Evolutionary conservation across 2,797 vertebrate species (phyloP).

Genomic region (Pipistrellus pygmaeus): DNA sequence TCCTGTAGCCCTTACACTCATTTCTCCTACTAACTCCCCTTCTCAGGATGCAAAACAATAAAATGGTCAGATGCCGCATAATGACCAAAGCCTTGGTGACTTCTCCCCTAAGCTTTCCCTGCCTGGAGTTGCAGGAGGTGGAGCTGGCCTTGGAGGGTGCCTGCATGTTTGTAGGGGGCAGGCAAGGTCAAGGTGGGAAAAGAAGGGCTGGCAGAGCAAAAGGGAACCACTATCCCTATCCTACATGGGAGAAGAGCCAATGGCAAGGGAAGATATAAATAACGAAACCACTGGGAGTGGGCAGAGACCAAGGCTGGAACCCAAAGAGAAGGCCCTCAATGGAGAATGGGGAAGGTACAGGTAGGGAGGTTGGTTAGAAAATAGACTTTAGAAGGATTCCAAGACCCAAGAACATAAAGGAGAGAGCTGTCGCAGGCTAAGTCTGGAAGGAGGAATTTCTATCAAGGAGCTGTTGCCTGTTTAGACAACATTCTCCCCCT

Average conservation of each 20-base stretch:
- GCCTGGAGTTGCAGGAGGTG: neutral
- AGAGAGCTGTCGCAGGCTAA: neutral
- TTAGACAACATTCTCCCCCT: neutral
- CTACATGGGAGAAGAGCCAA: neutral
- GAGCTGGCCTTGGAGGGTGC: neutral
- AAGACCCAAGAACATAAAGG: neutral
- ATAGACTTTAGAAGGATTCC: neutral
- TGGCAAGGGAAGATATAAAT: neutral
- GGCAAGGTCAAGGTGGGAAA: neutral
- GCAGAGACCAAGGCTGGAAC: neutral
- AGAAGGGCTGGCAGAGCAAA: neutral
- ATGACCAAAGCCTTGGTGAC: neutral
- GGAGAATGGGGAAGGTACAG: neutral
- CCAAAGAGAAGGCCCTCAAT: neutral
- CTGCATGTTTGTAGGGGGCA: fast-evolving
- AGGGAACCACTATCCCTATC: neutral
- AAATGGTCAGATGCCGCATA: neutral
- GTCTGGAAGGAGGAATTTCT: neutral
- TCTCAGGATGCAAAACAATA: neutral
- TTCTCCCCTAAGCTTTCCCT: neutral
- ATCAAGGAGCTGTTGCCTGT: neutral
- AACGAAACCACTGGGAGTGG: neutral
- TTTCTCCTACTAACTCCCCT: neutral
- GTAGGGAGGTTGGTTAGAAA: neutral
- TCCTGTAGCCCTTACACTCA: neutral